These are phyloP conservation scores for Thaumatotibia leucotreta DNA, from an alignment of 1,140 invertebrate species.

Conservation along the genomic window DNA sequence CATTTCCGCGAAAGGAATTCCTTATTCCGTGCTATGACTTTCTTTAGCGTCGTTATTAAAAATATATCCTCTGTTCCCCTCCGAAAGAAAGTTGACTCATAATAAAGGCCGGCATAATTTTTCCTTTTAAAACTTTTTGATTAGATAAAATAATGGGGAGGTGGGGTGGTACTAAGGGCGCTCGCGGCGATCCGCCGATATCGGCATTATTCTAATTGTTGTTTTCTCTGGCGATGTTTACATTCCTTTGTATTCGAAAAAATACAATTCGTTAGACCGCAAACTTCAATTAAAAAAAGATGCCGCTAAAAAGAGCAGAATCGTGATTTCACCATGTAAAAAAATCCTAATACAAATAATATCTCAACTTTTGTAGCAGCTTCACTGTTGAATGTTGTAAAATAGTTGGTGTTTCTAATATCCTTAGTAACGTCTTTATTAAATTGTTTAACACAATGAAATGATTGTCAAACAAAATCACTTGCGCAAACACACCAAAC, in stretches of 20 bases:
- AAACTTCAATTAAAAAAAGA: constrained; percentile 5
- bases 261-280: constrained; percentile 24
- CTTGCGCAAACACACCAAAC: constrained; percentile 6
- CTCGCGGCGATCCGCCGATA: constrained; percentile 64
- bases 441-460: not conserved
- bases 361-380: not conserved
- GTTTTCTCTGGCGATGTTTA: constrained; percentile 56
- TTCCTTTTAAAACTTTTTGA: constrained; percentile 78
- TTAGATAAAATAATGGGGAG: constrained; percentile 77
- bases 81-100: constrained; percentile 74
- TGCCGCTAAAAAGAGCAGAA: not conserved
- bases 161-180: constrained; percentile 36
- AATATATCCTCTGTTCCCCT: constrained; percentile 68
- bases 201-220: constrained; percentile 71
- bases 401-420: not conserved
- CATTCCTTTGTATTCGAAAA: constrained; percentile 38
- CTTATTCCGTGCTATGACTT: constrained; percentile 47
- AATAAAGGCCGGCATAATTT: constrained; percentile 77
- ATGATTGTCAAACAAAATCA: not conserved
- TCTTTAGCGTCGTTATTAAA: constrained; percentile 71
- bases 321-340: not conserved
- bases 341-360: no score
- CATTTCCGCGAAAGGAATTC: constrained; percentile 32
- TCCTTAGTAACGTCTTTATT: not conserved
- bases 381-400: not conserved